A percentile compares a stretch with the other conserved stretches of the same genome.
These are phyloP conservation scores for Pangasianodon gigas DNA, from an alignment of 2,113 vertebrate genomes.

Conservation along the genomic window DNA sequence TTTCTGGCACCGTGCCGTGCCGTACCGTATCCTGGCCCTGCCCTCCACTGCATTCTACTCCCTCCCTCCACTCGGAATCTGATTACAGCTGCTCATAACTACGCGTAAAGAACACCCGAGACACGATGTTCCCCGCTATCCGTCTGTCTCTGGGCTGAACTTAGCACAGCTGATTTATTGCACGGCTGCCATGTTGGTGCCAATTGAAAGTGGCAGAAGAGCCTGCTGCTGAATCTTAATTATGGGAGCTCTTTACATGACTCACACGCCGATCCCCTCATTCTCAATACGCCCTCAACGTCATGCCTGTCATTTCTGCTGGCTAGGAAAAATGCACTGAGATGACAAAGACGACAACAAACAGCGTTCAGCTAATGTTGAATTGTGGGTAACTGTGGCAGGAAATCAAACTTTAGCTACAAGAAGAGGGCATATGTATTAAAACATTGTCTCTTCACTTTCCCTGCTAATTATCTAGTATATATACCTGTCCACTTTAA, in stretches of 20 bases:
- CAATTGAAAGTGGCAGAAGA: conserved; percentile 67
- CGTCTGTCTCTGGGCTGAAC: conserved; percentile 59
- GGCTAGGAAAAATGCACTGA: neutral
- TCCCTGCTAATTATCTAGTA: neutral
- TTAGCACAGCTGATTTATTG: conserved; percentile 60
- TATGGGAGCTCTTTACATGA: conserved; percentile 47
- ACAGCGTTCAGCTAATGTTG: neutral
- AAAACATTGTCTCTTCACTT: neutral
- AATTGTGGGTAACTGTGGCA: neutral
- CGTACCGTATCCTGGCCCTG: neutral
- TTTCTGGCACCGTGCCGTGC: neutral
- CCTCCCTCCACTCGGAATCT: neutral
- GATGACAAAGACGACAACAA: neutral
- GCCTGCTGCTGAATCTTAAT: conserved; percentile 65
- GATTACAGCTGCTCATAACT: conserved; percentile 32
- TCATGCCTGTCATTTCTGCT: conserved; percentile 36
- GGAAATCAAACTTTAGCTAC: neutral
- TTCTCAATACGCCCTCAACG: neutral
- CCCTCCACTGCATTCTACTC: neutral
- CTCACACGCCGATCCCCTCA: neutral
- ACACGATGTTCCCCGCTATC: conserved; percentile 58
- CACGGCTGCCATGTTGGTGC: conserved; percentile 61
- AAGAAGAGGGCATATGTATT: neutral
- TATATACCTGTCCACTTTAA: neutral
- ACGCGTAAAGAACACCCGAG: conserved; percentile 49